These are phyloP conservation scores for Phallusia fumigata DNA, from an alignment of 23 tunicate genomes.

Conservation along the genomic window DNA sequence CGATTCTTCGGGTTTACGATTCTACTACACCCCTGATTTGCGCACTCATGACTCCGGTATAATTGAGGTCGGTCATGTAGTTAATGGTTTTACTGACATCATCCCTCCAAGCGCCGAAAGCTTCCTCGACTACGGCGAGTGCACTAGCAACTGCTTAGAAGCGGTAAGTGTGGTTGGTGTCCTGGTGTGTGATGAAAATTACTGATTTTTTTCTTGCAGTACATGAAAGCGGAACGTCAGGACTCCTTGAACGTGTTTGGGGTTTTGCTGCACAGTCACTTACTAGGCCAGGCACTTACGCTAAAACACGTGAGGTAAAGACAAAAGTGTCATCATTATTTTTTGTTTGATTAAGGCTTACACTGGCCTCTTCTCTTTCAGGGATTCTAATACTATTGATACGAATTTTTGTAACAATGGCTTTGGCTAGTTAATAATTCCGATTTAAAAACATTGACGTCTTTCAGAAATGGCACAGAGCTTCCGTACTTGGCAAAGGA, in stretches of 20 bases:
- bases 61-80: background rate
- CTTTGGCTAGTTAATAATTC: background rate
- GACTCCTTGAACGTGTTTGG: constrained; percentile 38
- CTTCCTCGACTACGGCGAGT: constrained; percentile 23
- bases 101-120: constrained; percentile 35
- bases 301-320: constrained; percentile 49
- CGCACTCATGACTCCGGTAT: constrained; percentile 36
- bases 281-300: constrained; percentile 22
- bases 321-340: background rate
- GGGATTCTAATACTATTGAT: too few relatives aligned
- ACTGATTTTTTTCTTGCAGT: too few relatives aligned
- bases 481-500: constrained; percentile 43
- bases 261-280: constrained; percentile 33
- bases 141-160: constrained; percentile 29
- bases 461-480: constrained; percentile 27
- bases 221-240: constrained; percentile 15
- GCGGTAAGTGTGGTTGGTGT: constrained; percentile 15
- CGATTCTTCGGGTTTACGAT: constrained; percentile 36
- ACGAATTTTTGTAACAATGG: background rate
- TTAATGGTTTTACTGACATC: background rate
- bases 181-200: too few relatives aligned
- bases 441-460: background rate
- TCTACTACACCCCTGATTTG: constrained; percentile 24
- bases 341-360: too few relatives aligned
- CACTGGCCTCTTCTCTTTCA: background rate